Evolutionary conservation across 2,113 vertebrate genomes (phyloP).

Genomic region (Corydoras sp.): DNA sequence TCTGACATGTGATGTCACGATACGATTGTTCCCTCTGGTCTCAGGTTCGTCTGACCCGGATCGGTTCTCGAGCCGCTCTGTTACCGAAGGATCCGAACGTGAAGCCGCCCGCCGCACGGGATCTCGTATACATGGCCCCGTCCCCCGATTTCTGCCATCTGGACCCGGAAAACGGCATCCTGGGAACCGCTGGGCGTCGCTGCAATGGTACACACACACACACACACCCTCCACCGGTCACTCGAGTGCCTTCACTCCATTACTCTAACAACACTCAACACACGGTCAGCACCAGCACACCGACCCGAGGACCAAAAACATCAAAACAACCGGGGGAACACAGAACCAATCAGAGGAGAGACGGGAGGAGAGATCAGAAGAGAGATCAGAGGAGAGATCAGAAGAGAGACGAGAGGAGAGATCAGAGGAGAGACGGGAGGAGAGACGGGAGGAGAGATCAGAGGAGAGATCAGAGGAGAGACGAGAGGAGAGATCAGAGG

Average conservation of each 20-base stretch:
- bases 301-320: too few species aligned
- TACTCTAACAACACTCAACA: background rate
- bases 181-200: slow-evolving; percentile 60
- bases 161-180: slow-evolving; percentile 57
- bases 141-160: slow-evolving; percentile 68
- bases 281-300: too few species aligned
- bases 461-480: too few species aligned
- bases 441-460: too few species aligned
- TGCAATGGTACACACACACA: slow-evolving; percentile 52
- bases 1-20: background rate
- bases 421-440: too few species aligned
- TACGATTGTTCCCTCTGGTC: background rate
- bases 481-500: too few species aligned
- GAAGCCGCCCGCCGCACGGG: slow-evolving; percentile 64
- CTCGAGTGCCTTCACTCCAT: slow-evolving; percentile 32
- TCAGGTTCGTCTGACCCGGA: slow-evolving; percentile 67
- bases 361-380: too few species aligned
- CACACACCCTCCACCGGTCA: background rate
- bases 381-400: too few species aligned
- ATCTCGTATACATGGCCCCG: slow-evolving; percentile 62
- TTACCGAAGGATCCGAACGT: slow-evolving; percentile 67
- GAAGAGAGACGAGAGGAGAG: too few species aligned
- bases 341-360: too few species aligned
- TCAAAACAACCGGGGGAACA: too few species aligned
- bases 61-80: slow-evolving; percentile 64